Evolutionary conservation across 2,113 vertebrate species (phyloP).

Genomic region (Rhinolophus ferrumequinum): DNA sequence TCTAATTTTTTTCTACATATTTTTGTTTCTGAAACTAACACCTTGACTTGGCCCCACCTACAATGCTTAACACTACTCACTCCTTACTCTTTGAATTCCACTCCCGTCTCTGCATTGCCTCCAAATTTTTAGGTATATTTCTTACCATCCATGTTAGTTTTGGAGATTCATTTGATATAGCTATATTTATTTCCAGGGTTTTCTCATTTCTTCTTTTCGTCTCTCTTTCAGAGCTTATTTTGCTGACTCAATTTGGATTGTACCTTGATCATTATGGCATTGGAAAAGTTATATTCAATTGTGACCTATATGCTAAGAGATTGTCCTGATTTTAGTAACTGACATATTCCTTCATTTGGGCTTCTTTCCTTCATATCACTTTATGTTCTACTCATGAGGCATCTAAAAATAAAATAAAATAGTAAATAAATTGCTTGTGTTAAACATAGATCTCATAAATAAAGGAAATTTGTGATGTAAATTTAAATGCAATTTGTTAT

Average conservation of each 20-base stretch:
- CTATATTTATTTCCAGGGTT: neutral
- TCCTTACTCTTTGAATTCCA: neutral
- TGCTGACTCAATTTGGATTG: neutral
- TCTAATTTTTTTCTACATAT: neutral
- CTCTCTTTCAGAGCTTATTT: neutral
- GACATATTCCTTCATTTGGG: neutral
- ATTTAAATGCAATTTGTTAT: neutral
- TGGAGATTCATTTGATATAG: neutral
- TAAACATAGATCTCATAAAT: neutral
- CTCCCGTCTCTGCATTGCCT: neutral
- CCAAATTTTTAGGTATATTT: neutral
- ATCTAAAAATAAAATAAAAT: neutral
- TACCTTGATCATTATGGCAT: neutral
- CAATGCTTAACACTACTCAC: rapidly evolving
- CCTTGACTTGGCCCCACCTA: neutral
- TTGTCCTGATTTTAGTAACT: neutral
- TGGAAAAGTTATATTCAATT: neutral
- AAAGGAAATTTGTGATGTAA: neutral
- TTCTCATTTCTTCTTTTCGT: neutral
- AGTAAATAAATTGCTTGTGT: neutral
- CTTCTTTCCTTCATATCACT: neutral
- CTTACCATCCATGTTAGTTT: neutral
- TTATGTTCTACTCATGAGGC: neutral
- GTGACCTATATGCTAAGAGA: neutral
- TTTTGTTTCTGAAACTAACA: neutral